Evolutionary conservation across 2,113 vertebrate species (phyloP).

Genomic region (Cynopterus brachyotis): DNA sequence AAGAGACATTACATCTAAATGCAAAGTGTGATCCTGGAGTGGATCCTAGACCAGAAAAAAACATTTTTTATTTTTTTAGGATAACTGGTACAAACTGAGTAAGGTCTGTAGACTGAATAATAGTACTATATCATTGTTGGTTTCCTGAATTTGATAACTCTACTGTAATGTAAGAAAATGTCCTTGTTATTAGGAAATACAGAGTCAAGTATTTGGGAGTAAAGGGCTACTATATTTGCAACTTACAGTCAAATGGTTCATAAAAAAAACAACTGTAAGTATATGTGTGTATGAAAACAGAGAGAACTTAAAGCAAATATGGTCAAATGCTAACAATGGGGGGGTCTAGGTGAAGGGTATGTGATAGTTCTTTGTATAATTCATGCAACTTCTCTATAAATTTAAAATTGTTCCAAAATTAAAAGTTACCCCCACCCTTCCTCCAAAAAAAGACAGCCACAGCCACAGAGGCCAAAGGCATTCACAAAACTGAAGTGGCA

Average conservation of each 20-base stretch:
- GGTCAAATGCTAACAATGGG: not conserved
- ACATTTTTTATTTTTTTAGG: not conserved
- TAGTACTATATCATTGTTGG: not conserved
- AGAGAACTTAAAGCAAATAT: not conserved
- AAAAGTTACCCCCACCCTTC: not conserved
- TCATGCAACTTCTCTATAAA: constrained; percentile 37
- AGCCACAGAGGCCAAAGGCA: not conserved
- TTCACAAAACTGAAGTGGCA: not conserved
- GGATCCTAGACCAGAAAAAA: constrained; percentile 16
- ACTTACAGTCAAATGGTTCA: constrained; percentile 47
- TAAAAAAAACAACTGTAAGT: not conserved
- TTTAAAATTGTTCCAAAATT: constrained; percentile 45
- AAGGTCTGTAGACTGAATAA: constrained; percentile 19
- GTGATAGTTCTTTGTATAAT: not conserved
- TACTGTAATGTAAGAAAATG: not conserved
- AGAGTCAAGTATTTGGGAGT: constrained; percentile 24
- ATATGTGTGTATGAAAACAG: not conserved
- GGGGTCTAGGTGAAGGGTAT: not conserved
- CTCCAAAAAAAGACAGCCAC: not conserved
- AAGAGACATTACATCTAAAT: constrained; percentile 4
- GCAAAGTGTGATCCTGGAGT: not conserved
- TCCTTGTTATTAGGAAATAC: constrained; percentile 32
- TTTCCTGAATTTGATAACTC: constrained; percentile 37
- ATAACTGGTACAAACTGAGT: constrained; percentile 31
- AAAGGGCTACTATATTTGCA: not conserved